phyloP scores from a whole-genome alignment of 2,113 vertebrate species.

The Pelmatolapia mariae region DNA sequence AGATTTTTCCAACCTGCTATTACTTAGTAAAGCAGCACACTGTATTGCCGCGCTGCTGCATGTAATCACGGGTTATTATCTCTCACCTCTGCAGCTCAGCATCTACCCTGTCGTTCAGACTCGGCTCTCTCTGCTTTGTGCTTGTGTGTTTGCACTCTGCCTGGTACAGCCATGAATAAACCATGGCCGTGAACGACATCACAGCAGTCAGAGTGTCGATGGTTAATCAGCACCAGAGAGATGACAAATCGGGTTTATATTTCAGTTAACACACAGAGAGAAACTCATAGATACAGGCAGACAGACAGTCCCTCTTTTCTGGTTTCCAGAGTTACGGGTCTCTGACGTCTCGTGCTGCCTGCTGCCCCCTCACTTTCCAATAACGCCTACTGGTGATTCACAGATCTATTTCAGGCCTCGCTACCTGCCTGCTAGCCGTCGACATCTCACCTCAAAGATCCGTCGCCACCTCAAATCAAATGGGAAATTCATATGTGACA shows the following conservation, averaged over 20 bases:
- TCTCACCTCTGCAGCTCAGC: neutral
- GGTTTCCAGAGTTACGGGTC: neutral
- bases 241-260: neutral
- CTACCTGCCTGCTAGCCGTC: neutral
- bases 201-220: neutral
- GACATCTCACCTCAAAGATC: neutral
- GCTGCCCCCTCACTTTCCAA: neutral
- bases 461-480: neutral
- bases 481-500: neutral
- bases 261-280: neutral
- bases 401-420: constrained; percentile 13
- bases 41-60: accelerated
- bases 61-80: neutral
- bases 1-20: neutral
- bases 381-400: constrained; percentile 13
- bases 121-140: neutral
- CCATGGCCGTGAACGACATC: neutral
- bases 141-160: neutral
- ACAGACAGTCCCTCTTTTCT: neutral
- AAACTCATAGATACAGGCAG: neutral
- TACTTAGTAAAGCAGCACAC: neutral
- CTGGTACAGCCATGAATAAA: neutral
- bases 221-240: neutral
- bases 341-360: neutral
- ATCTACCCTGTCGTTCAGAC: neutral